These are phyloP conservation scores for Uropetala carovei DNA, from an alignment of 2,888 invertebrate genomes.

Conservation along the genomic window DNA sequence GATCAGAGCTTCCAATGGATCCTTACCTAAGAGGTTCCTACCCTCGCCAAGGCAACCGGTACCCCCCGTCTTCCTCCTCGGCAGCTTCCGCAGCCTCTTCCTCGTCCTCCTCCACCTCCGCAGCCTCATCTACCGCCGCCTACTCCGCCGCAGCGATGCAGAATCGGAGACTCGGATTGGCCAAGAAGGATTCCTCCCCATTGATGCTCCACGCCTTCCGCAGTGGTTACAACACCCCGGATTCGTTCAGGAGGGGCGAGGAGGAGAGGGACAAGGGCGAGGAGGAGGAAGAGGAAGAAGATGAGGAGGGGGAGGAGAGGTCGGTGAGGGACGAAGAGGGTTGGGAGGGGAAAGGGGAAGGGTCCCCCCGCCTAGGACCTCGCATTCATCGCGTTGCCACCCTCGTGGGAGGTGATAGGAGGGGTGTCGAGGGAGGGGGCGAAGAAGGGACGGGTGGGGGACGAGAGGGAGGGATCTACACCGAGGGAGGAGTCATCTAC, in stretches of 20 bases:
- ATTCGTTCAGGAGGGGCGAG: constrained; percentile 75
- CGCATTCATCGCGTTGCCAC: constrained; percentile 40
- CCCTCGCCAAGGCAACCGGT: constrained; percentile 33
- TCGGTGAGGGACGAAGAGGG: constrained; percentile 52
- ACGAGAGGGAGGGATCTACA: constrained; percentile 74
- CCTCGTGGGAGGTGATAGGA: constrained; percentile 37
- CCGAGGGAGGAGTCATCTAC: constrained; percentile 81
- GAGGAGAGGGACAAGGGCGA: constrained; percentile 77
- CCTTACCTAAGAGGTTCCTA: constrained; percentile 27
- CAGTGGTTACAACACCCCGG: constrained; percentile 75
- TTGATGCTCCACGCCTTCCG: constrained; percentile 71
- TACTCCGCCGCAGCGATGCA: constrained; percentile 53
- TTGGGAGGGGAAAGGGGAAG: constrained; percentile 48
- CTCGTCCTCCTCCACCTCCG: background rate
- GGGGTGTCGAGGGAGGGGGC: constrained; percentile 71
- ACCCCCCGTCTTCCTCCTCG: constrained; percentile 44
- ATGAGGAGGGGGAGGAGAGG: constrained; percentile 46
- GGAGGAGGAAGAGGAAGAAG: constrained; percentile 74
- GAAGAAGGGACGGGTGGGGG: constrained; percentile 2
- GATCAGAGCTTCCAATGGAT: constrained; percentile 35
- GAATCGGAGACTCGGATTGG: constrained; percentile 52
- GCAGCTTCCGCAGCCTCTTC: constrained; percentile 40
- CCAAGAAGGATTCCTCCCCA: constrained; percentile 34
- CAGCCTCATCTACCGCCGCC: constrained; percentile 39
- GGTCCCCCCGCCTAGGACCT: constrained; percentile 61